Conservation (phyloP, 2,888 invertebrate species). For the Zelleria hepariella region DNA sequence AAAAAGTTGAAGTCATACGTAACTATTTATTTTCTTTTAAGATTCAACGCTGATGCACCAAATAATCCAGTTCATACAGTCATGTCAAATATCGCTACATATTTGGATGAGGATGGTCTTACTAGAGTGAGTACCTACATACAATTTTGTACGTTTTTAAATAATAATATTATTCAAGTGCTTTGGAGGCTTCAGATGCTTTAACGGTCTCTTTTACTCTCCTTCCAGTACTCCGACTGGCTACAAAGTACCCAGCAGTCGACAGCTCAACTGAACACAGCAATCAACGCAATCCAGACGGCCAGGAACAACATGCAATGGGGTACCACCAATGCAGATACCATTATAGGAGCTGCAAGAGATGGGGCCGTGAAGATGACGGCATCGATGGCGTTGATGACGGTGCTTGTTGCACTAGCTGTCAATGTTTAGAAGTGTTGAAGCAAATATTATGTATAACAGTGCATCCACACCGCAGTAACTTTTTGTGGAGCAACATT, state of each 20-base stretch:
- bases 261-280: slow-evolving; percentile 31
- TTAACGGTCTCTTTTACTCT: no score
- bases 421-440: not conserved
- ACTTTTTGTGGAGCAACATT: no score
- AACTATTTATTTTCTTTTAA: slow-evolving; percentile 17
- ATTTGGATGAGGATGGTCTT: slow-evolving; percentile 41
- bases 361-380: slow-evolving; percentile 27
- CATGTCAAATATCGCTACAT: slow-evolving; percentile 49
- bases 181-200: no score
- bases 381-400: slow-evolving; percentile 24
- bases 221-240: slow-evolving; percentile 49
- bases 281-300: slow-evolving; percentile 35
- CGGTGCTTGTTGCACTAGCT: slow-evolving; percentile 21
- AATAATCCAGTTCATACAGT: slow-evolving; percentile 45
- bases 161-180: no score
- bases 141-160: not conserved
- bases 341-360: slow-evolving; percentile 34
- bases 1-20: not conserved
- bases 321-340: slow-evolving; percentile 45
- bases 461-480: no score
- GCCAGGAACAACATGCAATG: slow-evolving; percentile 48
- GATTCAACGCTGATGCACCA: slow-evolving; percentile 54
- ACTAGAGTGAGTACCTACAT: slow-evolving; percentile 35
- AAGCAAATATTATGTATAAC: no score
- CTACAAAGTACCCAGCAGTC: slow-evolving; percentile 32